These are phyloP conservation scores for Holothuria leucospilota DNA, from an alignment of 53 echinoderm and acorn worm genomes.

Conservation along the genomic window DNA sequence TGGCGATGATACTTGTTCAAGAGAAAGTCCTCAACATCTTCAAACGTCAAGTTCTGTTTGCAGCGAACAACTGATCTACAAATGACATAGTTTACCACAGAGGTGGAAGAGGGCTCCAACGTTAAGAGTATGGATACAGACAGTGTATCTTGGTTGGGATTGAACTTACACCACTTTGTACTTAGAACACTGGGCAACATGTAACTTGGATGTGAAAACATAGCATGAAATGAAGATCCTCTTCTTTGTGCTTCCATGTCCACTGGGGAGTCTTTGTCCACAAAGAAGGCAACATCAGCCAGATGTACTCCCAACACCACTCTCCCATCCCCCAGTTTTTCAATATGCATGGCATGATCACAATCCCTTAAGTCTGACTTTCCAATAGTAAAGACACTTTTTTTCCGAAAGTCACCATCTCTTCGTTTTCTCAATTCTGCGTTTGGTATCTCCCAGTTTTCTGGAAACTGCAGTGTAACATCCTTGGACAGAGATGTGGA, in stretches of 20 bases:
- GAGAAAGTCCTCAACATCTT: constrained; percentile 76
- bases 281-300: constrained; percentile 85
- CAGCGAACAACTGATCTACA: constrained; percentile 74
- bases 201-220: constrained; percentile 55
- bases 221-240: constrained; percentile 76
- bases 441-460: constrained; percentile 68
- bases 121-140: constrained; percentile 75
- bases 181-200: constrained; percentile 81
- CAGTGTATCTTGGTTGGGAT: constrained; percentile 69
- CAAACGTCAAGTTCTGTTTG: constrained; percentile 69
- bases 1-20: constrained; percentile 29
- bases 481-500: constrained; percentile 20
- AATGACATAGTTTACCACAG: constrained; percentile 56
- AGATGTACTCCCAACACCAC: constrained; percentile 80
- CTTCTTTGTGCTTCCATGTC: constrained; percentile 77
- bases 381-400: constrained; percentile 79
- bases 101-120: constrained; percentile 56
- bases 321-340: constrained; percentile 44
- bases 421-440: constrained; percentile 58
- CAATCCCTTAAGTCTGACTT: constrained; percentile 71
- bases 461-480: constrained; percentile 42
- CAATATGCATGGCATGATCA: constrained; percentile 83
- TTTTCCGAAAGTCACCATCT: constrained; percentile 51
- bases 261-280: constrained; percentile 58
- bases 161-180: constrained; percentile 75